phyloP scores from a whole-genome alignment of 2,113 vertebrate species.

The Tragelaphus scriptus region DNA sequence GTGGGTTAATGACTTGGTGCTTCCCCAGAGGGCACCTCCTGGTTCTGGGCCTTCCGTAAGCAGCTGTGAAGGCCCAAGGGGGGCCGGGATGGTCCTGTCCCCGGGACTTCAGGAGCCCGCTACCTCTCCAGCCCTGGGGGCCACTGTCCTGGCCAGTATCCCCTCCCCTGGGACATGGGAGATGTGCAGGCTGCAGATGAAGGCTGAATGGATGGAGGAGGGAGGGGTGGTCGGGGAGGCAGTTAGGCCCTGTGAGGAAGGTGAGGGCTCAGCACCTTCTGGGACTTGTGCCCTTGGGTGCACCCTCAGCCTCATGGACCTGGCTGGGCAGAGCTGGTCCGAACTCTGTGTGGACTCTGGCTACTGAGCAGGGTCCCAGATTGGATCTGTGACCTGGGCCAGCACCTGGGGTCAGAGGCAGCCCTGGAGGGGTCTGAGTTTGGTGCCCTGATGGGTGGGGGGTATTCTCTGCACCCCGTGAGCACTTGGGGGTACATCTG shows the following conservation, averaged over 20 bases:
- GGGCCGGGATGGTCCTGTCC: no score
- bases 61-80: accelerated
- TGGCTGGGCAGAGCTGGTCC: neutral
- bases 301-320: neutral
- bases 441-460: accelerated
- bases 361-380: neutral
- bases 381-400: accelerated
- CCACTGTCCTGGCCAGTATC: neutral
- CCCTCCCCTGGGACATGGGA: neutral
- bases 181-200: neutral
- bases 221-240: accelerated
- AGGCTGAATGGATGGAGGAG: neutral
- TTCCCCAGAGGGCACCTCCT: neutral
- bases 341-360: neutral
- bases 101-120: neutral
- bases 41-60: neutral
- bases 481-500: accelerated
- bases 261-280: neutral
- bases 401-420: neutral
- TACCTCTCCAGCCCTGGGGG: no score
- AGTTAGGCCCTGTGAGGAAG: neutral
- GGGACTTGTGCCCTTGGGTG: accelerated
- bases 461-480: no score
- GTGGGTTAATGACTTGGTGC: accelerated
- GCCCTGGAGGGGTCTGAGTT: neutral